Conservation (phyloP, 2,888 invertebrate genomes). For the Patella pellucida region DNA sequence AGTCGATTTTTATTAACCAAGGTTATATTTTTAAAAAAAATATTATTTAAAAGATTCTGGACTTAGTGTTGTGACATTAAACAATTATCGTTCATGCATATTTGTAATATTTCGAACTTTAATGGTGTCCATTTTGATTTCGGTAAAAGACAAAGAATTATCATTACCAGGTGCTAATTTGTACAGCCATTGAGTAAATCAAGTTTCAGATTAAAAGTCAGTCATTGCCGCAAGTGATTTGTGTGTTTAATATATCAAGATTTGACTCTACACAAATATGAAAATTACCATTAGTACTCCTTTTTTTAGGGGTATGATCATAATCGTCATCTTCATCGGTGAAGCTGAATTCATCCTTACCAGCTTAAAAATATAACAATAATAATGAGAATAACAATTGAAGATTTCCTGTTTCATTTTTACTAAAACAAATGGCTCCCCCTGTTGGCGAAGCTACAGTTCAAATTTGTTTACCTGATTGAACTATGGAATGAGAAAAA, state of each 20-base stretch:
- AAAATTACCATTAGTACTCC: constrained; percentile 2
- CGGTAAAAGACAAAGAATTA: constrained; percentile 1
- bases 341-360: constrained; percentile 8
- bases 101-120: not conserved
- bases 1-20: too few species aligned
- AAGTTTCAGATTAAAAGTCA: not conserved
- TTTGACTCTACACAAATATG: constrained; percentile 1
- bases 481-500: too few species aligned
- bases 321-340: not conserved
- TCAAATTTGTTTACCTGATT: too few species aligned
- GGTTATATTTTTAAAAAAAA: too few species aligned
- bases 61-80: too few species aligned
- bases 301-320: not conserved
- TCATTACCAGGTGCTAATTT: not conserved
- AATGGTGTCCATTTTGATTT: not conserved
- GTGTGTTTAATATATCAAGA: constrained; percentile 1
- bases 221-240: not conserved
- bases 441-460: too few species aligned
- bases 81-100: not conserved
- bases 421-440: not conserved
- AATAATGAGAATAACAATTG: not conserved
- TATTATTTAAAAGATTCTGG: too few species aligned
- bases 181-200: not conserved
- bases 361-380: not conserved
- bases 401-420: not conserved